Conservation (phyloP, 2,888 invertebrate species). For the Melieria omissa region DNA sequence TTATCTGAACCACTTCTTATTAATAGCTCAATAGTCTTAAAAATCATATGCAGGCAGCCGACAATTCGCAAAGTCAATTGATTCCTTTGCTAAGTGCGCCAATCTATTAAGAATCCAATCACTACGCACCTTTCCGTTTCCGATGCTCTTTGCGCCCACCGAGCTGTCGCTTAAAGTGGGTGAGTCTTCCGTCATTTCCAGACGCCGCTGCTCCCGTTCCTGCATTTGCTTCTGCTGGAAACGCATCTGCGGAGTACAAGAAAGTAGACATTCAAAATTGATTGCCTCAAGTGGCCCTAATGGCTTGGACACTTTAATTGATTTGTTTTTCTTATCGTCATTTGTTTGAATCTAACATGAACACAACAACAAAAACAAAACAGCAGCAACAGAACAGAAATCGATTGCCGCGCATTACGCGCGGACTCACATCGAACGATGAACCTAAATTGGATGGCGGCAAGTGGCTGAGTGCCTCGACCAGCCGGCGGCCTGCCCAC, state of each 20-base stretch:
- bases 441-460: slow-evolving; percentile 55
- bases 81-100: background rate
- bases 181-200: slow-evolving; percentile 71
- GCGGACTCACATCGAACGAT: slow-evolving; percentile 56
- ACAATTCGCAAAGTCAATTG: background rate
- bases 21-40: too few species aligned
- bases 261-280: slow-evolving; percentile 10
- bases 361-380: background rate
- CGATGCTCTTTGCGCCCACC: slow-evolving; percentile 48
- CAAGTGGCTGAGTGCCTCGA: slow-evolving; percentile 67
- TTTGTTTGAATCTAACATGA: too few species aligned
- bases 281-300: background rate
- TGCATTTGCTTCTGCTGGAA: slow-evolving; percentile 86
- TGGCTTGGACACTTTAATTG: too few species aligned
- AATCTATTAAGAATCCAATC: background rate
- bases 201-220: slow-evolving; percentile 82
- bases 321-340: too few species aligned
- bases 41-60: background rate
- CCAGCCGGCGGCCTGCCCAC: slow-evolving; percentile 71
- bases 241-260: slow-evolving; percentile 72
- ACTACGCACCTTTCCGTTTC: slow-evolving; percentile 61
- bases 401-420: slow-evolving; percentile 7
- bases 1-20: too few species aligned
- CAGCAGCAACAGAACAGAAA: background rate
- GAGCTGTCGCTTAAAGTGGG: slow-evolving; percentile 19